Evolutionary conservation across 2,113 vertebrate genomes (phyloP), one percentile per base, ranked within the genome.

Genomic region (Brienomyrus brachyistius): DNA sequence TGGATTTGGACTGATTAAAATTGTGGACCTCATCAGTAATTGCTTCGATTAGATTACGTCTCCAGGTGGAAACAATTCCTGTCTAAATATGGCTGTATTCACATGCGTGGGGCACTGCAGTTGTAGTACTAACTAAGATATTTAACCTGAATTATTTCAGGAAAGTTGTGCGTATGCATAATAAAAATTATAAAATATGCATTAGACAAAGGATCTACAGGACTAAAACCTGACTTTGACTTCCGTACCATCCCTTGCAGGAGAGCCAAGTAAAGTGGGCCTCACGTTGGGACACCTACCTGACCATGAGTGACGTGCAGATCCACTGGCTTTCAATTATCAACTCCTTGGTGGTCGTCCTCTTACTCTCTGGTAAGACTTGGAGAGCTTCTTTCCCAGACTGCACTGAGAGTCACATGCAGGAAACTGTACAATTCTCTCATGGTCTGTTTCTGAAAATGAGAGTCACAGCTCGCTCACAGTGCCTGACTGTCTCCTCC

Each of bases 271-370:
- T 99, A 90, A 99, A 99, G 88, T 99, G 98, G 98, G 98, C 98
- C 0, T 99, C 98, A 31, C 97, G 98, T 40, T 99, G 98, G 98
- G 98, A 99, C 94, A 99, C 98, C 0, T 99, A 99, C 94, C 96
- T 99, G 92, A 99, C 98, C 91, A 99, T 99, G 98, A 99, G 98
- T 0, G 98, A 99, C 0, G 98, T 99, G 88, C 98, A 99, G 95
- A 99, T 99, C 62, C 98, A 99, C 90, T 99, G 98, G 98, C 99
- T 99, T 93, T 99, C 98, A 15, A 99, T 99, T 88, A 97, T 99
- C 77, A 99, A 99, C 95, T 99, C 98, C 0, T 98, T 99, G 0
- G 98, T 99, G 90, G 98, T 99, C 0, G 98, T 99, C 92, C 99
- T 99, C 93, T 99, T 99, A 94, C 95, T 99, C 5, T 99, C 98